Evolutionary conservation across 2,113 vertebrate species (phyloP).

Genomic region (Lasiurus borealis): DNA sequence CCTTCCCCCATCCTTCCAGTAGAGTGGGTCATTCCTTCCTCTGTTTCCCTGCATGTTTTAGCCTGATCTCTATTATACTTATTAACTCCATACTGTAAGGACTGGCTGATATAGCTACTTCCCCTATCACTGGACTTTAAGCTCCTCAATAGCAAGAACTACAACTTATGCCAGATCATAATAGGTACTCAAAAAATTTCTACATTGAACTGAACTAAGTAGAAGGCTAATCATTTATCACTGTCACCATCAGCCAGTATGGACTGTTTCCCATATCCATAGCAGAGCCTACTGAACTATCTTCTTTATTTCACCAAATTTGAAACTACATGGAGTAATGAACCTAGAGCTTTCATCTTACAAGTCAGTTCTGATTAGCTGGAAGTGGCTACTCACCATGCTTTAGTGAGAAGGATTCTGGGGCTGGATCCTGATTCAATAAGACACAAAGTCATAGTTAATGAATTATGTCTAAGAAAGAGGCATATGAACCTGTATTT

Average conservation of each 20-base stretch:
- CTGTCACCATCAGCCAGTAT: neutral
- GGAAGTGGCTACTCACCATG: neutral
- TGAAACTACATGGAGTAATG: neutral
- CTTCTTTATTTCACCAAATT: neutral
- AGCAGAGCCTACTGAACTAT: neutral
- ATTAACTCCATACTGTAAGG: neutral
- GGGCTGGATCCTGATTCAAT: neutral
- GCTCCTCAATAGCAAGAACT: neutral
- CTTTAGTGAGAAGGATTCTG: neutral
- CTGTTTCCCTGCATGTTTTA: neutral
- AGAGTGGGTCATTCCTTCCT: neutral
- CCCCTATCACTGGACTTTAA: neutral
- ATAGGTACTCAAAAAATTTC: neutral
- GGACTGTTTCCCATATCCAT: neutral
- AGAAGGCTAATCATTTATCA: neutral
- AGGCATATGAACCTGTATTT: neutral
- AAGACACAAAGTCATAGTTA: neutral
- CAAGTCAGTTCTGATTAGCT: neutral
- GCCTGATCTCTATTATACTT: neutral
- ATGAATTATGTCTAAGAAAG: neutral
- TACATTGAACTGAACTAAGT: neutral
- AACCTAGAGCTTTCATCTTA: neutral
- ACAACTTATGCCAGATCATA: neutral
- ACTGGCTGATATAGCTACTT: neutral
- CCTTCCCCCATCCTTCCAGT: neutral